These are phyloP conservation scores for Orussus abietinus DNA, from an alignment of 1,140 invertebrate genomes.

Conservation along the genomic window DNA sequence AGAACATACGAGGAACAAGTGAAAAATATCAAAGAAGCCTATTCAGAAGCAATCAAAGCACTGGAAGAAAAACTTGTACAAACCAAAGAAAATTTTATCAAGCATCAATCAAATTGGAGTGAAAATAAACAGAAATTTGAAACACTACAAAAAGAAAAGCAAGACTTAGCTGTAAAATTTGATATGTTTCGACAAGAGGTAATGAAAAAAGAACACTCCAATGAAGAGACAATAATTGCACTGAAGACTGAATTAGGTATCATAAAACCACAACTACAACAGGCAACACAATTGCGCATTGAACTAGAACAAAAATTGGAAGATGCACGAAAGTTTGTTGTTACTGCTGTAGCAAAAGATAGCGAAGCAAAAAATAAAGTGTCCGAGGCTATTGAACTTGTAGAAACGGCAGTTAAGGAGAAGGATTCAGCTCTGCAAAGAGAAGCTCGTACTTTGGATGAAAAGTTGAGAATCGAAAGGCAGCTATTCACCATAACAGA, in stretches of 20 bases:
- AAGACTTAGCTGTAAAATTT: slow-evolving; percentile 24
- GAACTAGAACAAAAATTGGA: slow-evolving; percentile 36
- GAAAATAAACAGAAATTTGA: slow-evolving; percentile 36
- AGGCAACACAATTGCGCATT: slow-evolving; percentile 20
- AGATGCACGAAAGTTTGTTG: slow-evolving; percentile 24
- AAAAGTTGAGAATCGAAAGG: slow-evolving; percentile 30
- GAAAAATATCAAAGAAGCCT: slow-evolving; percentile 41
- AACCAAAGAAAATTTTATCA: slow-evolving; percentile 42
- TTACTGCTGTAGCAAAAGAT: slow-evolving; percentile 30
- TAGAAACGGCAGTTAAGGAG: slow-evolving; percentile 51
- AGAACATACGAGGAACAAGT: slow-evolving; percentile 41
- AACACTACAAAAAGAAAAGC: slow-evolving; percentile 32
- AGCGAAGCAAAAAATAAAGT: slow-evolving; percentile 43
- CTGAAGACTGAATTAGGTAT: slow-evolving; percentile 30
- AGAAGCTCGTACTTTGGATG: slow-evolving; percentile 44
- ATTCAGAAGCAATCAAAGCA: slow-evolving; percentile 46
- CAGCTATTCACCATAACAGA: slow-evolving; percentile 27
- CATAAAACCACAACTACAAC: slow-evolving; percentile 30
- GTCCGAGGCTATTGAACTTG: slow-evolving; percentile 52
- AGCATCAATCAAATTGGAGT: slow-evolving; percentile 40
- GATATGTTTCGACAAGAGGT: slow-evolving; percentile 23
- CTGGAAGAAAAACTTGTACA: slow-evolving; percentile 42
- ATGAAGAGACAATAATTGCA: slow-evolving; percentile 27
- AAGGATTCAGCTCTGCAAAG: slow-evolving; percentile 52
- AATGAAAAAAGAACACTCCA: slow-evolving; percentile 32